phyloP scores from a whole-genome alignment of 2,797 vertebrate genomes.

The Champsocephalus esox region DNA sequence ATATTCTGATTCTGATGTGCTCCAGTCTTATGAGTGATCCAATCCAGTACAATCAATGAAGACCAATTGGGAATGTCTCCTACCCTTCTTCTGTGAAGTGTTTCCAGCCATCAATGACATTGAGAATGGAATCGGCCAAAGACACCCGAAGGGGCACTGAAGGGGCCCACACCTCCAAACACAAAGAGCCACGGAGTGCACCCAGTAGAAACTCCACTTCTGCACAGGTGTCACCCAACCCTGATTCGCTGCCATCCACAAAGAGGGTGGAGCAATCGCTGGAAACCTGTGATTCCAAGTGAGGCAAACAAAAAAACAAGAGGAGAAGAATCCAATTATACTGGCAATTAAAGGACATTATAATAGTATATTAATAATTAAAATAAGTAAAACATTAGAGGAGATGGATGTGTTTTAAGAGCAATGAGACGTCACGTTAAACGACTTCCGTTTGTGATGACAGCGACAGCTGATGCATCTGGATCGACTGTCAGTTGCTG shows the following conservation, averaged over 20 bases:
- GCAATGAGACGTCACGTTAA: too few relatives aligned
- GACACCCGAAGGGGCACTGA: constrained; percentile 78
- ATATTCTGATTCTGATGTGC: too few relatives aligned
- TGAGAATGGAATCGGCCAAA: constrained; percentile 80
- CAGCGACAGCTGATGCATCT: too few relatives aligned
- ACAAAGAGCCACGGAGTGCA: constrained; percentile 71
- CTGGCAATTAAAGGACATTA: neutral
- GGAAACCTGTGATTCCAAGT: constrained; percentile 72
- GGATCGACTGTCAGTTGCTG: too few relatives aligned
- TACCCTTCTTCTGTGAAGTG: constrained; percentile 73
- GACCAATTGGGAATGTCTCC: neutral
- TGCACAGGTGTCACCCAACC: constrained; percentile 76
- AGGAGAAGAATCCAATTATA: constrained; percentile 1
- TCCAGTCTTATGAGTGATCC: too few relatives aligned
- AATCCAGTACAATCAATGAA: neutral
- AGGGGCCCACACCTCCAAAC: constrained; percentile 82
- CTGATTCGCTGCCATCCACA: constrained; percentile 85
- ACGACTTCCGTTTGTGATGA: too few relatives aligned
- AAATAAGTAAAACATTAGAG: too few relatives aligned
- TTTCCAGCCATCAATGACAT: constrained; percentile 80
- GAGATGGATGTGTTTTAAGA: too few relatives aligned
- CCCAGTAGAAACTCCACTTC: constrained; percentile 80
- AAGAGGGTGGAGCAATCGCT: constrained; percentile 79
- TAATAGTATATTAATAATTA: neutral
- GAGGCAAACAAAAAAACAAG: neutral